Conservation (phyloP, 2,888 invertebrate genomes). For the Dioctria linearis region DNA sequence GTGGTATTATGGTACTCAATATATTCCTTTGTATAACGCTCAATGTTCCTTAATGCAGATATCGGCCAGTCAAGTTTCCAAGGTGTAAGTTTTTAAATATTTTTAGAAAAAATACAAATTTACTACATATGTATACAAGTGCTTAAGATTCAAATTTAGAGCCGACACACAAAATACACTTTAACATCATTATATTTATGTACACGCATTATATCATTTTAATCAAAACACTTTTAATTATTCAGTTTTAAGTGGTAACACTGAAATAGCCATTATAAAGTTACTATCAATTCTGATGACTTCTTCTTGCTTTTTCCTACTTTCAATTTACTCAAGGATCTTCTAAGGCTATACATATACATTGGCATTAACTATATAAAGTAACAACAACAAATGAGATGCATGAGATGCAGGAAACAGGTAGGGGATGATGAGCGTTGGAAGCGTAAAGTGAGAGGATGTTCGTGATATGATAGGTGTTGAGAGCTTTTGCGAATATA, state of each 20-base stretch:
- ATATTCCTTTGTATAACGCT: too few species aligned
- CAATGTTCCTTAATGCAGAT: too few species aligned
- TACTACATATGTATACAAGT: too few species aligned
- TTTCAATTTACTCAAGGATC: constrained; percentile 36
- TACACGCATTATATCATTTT: too few species aligned
- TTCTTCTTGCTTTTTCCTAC: constrained; percentile 21
- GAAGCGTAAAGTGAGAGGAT: neutral
- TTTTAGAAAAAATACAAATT: too few species aligned
- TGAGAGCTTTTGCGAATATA: constrained; percentile 1
- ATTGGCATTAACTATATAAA: neutral
- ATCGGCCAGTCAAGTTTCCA: too few species aligned
- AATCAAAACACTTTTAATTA: constrained; percentile 18
- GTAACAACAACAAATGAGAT: constrained; percentile 29
- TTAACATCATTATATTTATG: too few species aligned
- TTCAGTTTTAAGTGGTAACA: constrained; percentile 30
- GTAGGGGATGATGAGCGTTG: neutral
- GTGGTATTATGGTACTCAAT: too few species aligned
- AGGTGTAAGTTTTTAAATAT: too few species aligned
- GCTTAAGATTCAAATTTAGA: too few species aligned
- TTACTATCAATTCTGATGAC: constrained; percentile 5
- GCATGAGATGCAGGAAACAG: neutral
- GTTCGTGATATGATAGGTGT: neutral
- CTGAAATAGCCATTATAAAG: constrained; percentile 18
- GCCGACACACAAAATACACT: too few species aligned
- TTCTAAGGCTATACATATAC: neutral